phyloP scores from a whole-genome alignment of 2,113 vertebrate species.

The Sander lucioperca region DNA sequence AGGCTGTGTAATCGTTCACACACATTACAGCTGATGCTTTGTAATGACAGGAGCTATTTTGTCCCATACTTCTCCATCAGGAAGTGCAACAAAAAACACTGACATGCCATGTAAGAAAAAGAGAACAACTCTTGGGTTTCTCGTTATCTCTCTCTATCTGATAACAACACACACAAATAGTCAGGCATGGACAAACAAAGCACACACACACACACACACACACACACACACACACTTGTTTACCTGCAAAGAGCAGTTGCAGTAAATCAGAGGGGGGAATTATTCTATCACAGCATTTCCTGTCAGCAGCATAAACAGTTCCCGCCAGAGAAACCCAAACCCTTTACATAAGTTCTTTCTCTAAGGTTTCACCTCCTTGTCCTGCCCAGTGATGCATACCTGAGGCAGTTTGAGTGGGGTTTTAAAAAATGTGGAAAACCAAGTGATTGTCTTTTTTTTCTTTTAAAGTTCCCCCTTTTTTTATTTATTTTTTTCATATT shows the following conservation, averaged over 20 bases:
- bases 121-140: not conserved
- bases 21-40: not conserved
- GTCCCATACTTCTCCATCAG: not conserved
- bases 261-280: conserved; percentile 37
- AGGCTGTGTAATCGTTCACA: not conserved
- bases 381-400: conserved; percentile 15
- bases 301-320: conserved; percentile 54
- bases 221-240: conserved; percentile 9
- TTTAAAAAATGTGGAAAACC: not conserved
- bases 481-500: too few species aligned
- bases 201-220: conserved; percentile 5
- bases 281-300: conserved; percentile 47
- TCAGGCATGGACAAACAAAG: too few species aligned
- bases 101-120: not conserved
- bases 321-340: conserved; percentile 55
- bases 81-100: not conserved
- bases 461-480: too few species aligned
- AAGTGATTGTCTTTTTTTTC: too few species aligned
- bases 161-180: not conserved
- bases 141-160: not conserved
- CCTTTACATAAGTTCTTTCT: conserved; percentile 17
- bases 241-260: conserved; percentile 19
- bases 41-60: not conserved
- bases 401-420: not conserved
- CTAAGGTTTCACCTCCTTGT: conserved; percentile 25